Conservation (phyloP, 23 tunicate genomes). For the Phallusia fumigata region DNA sequence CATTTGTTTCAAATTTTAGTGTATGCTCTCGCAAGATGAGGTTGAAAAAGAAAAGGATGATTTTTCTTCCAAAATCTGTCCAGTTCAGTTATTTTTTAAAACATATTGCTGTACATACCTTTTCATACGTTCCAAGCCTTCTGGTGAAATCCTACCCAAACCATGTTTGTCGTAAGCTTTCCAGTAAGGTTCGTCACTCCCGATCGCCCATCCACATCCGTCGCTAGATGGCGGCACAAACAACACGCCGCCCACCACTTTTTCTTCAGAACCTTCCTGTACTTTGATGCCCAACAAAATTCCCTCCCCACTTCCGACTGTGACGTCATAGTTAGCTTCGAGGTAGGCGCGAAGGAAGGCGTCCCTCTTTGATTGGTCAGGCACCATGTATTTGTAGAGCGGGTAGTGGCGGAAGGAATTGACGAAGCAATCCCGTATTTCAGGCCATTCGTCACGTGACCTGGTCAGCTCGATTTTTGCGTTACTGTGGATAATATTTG, state of each 20-base stretch:
- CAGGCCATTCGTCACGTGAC: constrained; percentile 56
- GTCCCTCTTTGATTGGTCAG: constrained; percentile 52
- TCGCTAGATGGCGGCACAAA: constrained; percentile 73
- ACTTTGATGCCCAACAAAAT: constrained; percentile 25
- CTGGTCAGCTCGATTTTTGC: constrained; percentile 21
- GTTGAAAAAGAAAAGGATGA: no score
- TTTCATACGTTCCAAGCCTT: constrained; percentile 56
- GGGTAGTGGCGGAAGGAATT: constrained; percentile 67
- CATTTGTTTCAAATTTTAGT: no score
- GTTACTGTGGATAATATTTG: constrained; percentile 15
- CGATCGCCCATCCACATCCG: constrained; percentile 73
- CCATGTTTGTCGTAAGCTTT: constrained; percentile 65
- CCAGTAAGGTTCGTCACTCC: constrained; percentile 67
- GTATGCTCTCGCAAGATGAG: no score
- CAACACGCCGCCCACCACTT: constrained; percentile 78
- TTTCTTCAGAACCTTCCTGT: background rate
- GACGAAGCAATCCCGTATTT: constrained; percentile 60
- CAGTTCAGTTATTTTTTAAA: no score
- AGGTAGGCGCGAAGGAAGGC: constrained; percentile 77
- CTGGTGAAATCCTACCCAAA: constrained; percentile 46
- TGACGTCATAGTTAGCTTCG: constrained; percentile 82
- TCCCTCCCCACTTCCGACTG: constrained; percentile 63
- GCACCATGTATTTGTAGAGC: constrained; percentile 77
- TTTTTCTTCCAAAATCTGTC: no score
- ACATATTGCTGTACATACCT: constrained; percentile 39